phyloP scores from a whole-genome alignment of 2,113 vertebrate genomes.

The Actinemys pallida region DNA sequence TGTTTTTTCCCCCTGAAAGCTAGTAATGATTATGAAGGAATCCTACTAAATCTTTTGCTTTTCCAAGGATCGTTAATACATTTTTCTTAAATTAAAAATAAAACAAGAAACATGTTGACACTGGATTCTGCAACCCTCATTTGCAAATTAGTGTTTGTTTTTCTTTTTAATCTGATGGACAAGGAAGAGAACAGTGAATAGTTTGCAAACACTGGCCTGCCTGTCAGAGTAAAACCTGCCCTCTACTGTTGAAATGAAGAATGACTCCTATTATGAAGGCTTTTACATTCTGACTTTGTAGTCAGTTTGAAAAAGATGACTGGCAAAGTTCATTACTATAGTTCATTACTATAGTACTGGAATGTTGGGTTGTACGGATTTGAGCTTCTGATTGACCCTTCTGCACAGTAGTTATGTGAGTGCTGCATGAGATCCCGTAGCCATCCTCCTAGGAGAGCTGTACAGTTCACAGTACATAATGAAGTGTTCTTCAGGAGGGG shows the following conservation, averaged over 20 bases:
- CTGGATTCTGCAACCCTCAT: background rate
- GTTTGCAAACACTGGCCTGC: background rate
- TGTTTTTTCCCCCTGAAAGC: too few species aligned
- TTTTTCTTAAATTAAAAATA: background rate
- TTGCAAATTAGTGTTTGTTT: background rate
- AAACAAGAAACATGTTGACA: background rate
- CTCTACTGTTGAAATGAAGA: slow-evolving; percentile 72
- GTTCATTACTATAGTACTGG: background rate
- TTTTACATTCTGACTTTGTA: background rate
- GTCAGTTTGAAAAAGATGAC: background rate
- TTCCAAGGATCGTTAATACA: background rate
- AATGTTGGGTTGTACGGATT: background rate
- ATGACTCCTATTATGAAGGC: background rate
- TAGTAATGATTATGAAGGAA: background rate
- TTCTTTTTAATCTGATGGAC: background rate
- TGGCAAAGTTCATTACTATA: background rate
- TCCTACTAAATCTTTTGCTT: accelerated
- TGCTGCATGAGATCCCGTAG: background rate
- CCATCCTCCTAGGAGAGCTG: background rate
- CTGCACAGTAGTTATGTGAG: background rate
- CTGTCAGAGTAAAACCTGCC: slow-evolving; percentile 55
- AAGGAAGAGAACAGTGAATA: background rate
- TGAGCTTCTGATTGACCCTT: background rate
- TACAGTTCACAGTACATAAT: background rate
- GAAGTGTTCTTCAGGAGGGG: background rate